phyloP scores from a whole-genome alignment of 1,140 invertebrate genomes.

The Augochlora pura region DNA sequence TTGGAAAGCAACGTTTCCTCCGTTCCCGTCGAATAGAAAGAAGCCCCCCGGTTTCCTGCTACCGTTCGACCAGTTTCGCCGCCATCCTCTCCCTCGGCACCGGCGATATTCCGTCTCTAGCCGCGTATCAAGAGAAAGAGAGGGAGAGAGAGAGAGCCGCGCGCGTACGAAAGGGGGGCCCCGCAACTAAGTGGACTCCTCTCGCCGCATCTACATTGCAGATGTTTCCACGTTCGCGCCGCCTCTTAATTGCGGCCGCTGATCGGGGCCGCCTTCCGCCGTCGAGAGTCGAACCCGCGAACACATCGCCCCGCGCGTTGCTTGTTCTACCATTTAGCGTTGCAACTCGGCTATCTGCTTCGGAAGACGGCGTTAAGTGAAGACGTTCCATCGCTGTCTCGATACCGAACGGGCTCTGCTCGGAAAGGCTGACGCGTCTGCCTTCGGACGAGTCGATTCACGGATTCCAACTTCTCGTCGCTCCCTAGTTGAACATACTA shows the following conservation, averaged over 20 bases:
- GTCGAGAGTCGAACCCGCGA: conserved; percentile 10
- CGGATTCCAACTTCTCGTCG: too few species aligned
- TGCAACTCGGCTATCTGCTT: conserved; percentile 2
- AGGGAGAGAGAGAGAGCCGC: too few species aligned
- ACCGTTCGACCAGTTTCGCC: conserved; percentile 34
- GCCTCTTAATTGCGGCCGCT: conserved; percentile 45
- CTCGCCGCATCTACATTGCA: conserved; percentile 48
- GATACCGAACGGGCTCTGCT: background rate
- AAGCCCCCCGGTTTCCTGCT: conserved; percentile 37
- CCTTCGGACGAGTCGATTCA: background rate
- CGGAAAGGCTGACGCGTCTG: too few species aligned
- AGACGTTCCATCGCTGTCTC: background rate
- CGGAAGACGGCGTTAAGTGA: conserved; percentile 3
- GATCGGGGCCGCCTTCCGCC: conserved; percentile 20
- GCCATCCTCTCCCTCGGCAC: background rate
- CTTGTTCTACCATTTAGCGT: background rate
- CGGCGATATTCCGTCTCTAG: conserved; percentile 37
- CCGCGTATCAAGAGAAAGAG: conserved; percentile 34
- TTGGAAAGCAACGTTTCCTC: too few species aligned
- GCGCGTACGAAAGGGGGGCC: background rate
- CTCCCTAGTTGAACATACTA: too few species aligned
- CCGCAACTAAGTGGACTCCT: conserved; percentile 31
- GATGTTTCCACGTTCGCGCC: conserved; percentile 31
- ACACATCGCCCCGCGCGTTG: too few species aligned
- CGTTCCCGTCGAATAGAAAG: background rate